Evolutionary conservation across 2,888 invertebrate species (phyloP).

Genomic region (Drosophila tanythrix): DNA sequence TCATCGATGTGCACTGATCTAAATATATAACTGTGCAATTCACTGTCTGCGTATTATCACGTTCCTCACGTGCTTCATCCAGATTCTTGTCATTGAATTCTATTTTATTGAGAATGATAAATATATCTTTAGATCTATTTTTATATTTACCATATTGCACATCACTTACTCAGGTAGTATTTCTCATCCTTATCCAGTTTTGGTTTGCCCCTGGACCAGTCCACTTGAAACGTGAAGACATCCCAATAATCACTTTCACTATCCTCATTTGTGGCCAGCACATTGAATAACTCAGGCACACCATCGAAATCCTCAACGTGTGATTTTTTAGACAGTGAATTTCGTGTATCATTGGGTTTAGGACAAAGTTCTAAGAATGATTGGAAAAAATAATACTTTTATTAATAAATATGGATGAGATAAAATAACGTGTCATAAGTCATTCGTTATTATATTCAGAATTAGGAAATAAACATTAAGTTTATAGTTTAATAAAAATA

Average conservation of each 20-base stretch:
- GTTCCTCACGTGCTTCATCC: conserved; percentile 83
- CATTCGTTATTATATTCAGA: background rate
- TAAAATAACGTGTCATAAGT: background rate
- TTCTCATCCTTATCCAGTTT: conserved; percentile 89
- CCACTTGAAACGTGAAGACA: conserved; percentile 92
- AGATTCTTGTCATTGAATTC: conserved; percentile 89
- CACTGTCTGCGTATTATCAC: conserved; percentile 87
- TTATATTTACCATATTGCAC: background rate
- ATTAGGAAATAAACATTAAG: background rate
- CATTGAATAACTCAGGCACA: conserved; percentile 93
- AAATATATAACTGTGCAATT: conserved; percentile 97
- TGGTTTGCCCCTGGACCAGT: conserved; percentile 86
- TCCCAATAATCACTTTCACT: conserved; percentile 89
- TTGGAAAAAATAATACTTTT: background rate
- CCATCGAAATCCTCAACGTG: conserved; percentile 94
- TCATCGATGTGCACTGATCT: conserved; percentile 94
- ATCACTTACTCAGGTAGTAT: conserved; percentile 89
- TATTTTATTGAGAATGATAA: conserved; percentile 76
- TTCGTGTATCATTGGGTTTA: conserved; percentile 91
- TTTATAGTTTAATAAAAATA: background rate
- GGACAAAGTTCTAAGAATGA: conserved; percentile 92
- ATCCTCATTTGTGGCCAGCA: conserved; percentile 89
- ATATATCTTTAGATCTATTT: background rate
- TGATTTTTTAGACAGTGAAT: conserved; percentile 91
- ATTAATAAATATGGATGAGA: background rate